Evolutionary conservation across 2,888 invertebrate species (phyloP).

Genomic region (Leptopilina myrica): DNA sequence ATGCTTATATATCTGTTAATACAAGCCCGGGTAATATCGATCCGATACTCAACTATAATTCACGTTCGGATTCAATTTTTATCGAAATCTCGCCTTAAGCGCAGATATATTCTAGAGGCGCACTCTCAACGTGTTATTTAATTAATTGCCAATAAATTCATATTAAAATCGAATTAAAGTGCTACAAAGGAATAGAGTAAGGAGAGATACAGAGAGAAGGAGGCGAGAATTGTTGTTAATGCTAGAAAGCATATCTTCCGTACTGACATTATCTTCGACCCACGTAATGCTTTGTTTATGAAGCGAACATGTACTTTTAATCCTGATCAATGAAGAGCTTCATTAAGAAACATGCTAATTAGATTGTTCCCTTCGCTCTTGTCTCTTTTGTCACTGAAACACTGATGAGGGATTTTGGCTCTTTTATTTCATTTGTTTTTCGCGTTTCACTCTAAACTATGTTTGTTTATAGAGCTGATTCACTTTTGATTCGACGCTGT

Average conservation of each 20-base stretch:
- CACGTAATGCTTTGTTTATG: not conserved
- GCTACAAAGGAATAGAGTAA: not conserved
- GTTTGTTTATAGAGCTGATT: no score
- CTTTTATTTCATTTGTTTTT: no score
- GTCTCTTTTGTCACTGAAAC: not conserved
- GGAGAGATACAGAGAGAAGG: not conserved
- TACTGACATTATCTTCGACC: not conserved
- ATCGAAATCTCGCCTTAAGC: not conserved
- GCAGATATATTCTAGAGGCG: not conserved
- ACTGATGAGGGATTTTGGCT: constrained; percentile 23
- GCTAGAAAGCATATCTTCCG: not conserved
- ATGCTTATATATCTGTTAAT: constrained; percentile 16
- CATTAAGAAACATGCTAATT: constrained; percentile 5
- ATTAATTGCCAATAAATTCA: constrained; percentile 19
- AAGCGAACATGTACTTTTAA: not conserved
- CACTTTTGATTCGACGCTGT: no score
- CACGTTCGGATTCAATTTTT: constrained; percentile 7
- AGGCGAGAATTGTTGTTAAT: not conserved
- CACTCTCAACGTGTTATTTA: not conserved
- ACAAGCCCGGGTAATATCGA: not conserved
- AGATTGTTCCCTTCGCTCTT: constrained; percentile 4
- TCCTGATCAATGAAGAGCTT: constrained; percentile 5
- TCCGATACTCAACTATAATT: constrained; percentile 11
- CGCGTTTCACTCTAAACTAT: no score
- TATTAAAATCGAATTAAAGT: constrained; percentile 16